Evolutionary conservation across 2,113 vertebrate genomes (phyloP), one percentile per base, ranked within the genome.

Genomic region (Anhinga rufa): DNA sequence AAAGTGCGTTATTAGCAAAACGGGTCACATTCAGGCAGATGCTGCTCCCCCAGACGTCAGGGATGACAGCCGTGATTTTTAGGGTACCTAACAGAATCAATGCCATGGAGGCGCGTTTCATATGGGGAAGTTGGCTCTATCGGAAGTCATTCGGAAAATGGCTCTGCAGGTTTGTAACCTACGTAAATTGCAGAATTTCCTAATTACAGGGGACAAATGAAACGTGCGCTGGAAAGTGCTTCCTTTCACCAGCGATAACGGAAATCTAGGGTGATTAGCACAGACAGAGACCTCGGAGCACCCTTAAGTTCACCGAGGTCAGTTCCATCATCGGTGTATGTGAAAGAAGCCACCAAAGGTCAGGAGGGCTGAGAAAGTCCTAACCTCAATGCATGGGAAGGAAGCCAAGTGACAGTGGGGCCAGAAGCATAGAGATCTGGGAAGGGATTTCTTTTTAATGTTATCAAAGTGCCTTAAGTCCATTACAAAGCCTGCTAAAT

Each of bases 241-340:
- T 19, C 4, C n/a, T 70, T 44, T 44, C 58, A 52, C 15, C 65
- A 29, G 26, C 3, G 26, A 38, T 15, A 34, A 38, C 46, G 42
- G 18, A 42, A 40, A 70, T 10, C 40, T 4, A 9, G 54, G 54
- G 8, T 21, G 15, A 34, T 15, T 5, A 34, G 40, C 62, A 61
- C 0, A 28, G 29, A 29, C 1, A 28, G 46, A 81, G 69, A 71
- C 44, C 61, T 69, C 55, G 13, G 55, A 12, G 20, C 1, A 32
- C 5, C 46, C 68, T 17, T 1, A 17, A 6, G 8, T 8, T 62
- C 66, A 17, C 22, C 0, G 1, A 13, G 15, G 58, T 44, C 49
- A 55, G 5, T 9, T 7, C 70, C 60, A 48, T 8, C 38, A 22
- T 0, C 24, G 34, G 18, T 14, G 1, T 7, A 18, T 1, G 36